phyloP scores from a whole-genome alignment of 2,113 vertebrate species.

The Lycaon pictus region DNA sequence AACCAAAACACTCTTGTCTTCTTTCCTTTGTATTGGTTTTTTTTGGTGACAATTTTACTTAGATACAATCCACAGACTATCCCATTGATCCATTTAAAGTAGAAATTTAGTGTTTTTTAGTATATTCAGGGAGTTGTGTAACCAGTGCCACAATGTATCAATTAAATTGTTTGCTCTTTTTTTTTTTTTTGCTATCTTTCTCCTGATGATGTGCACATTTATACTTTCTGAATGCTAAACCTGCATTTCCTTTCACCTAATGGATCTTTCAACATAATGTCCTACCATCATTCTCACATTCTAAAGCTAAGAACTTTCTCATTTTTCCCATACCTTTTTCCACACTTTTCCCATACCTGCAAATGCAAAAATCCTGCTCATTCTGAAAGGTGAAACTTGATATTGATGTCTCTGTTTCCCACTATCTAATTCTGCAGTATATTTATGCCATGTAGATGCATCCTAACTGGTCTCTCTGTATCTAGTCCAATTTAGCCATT shows the following conservation, averaged over 20 bases:
- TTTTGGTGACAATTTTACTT: background rate
- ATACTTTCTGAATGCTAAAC: background rate
- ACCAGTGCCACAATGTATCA: background rate
- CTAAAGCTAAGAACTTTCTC: background rate
- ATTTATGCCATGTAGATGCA: background rate
- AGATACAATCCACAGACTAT: background rate
- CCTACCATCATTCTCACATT: background rate
- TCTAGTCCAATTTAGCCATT: background rate
- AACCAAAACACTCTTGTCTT: background rate
- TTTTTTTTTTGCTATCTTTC: background rate
- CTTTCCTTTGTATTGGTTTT: background rate
- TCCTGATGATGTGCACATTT: background rate
- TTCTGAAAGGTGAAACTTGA: background rate
- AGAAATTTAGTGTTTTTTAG: background rate
- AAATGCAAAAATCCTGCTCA: constrained; percentile 3
- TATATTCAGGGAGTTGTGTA: background rate
- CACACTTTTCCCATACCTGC: background rate
- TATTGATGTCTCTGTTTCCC: background rate
- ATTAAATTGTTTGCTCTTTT: background rate
- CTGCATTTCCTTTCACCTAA: background rate
- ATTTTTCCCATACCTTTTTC: background rate
- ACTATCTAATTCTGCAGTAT: background rate
- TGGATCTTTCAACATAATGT: background rate
- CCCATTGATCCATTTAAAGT: background rate
- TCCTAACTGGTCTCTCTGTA: constrained; percentile 2